Percentiles rank a stretch among this genome's conserved stretches.
phyloP scores from a whole-genome alignment of 2,113 vertebrate genomes.

The Mobula hypostoma region DNA sequence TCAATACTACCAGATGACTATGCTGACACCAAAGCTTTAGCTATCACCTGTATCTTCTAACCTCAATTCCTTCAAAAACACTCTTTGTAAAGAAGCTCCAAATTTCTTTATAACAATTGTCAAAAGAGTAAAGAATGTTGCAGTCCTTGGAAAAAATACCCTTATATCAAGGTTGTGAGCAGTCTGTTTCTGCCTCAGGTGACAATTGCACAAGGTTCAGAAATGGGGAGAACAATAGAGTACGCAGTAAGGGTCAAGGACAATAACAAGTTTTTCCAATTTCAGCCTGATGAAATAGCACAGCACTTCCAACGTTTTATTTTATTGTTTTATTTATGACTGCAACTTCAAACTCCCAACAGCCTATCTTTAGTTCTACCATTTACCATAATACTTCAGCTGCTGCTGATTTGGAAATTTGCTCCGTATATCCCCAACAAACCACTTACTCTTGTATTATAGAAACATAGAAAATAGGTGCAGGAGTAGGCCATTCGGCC shows the following conservation, averaged over 20 bases:
- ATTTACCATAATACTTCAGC: neutral
- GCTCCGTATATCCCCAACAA: neutral
- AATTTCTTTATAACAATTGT: neutral
- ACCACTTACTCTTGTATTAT: neutral
- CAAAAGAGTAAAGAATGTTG: neutral
- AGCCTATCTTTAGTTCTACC: neutral
- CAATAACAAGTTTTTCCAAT: no score
- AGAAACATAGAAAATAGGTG: no score
- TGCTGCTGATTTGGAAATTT: neutral
- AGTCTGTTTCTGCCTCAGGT: no score
- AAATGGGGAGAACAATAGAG: no score
- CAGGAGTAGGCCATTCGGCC: no score
- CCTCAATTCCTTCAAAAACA: neutral
- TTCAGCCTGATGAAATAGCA: no score
- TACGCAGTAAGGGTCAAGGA: no score
- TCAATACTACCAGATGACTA: no score
- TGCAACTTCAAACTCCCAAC: neutral
- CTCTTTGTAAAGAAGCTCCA: neutral
- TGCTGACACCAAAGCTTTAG: no score
- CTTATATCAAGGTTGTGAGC: no score
- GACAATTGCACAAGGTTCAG: no score
- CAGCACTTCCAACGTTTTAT: neutral
- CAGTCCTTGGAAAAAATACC: neutral
- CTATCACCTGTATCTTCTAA: neutral
- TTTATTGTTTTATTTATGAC: neutral